A percentile compares a stretch with the other conserved stretches of the same genome.
These are phyloP conservation scores for Brachypterus glaber DNA, from an alignment of 2,888 invertebrate species.

Conservation along the genomic window DNA sequence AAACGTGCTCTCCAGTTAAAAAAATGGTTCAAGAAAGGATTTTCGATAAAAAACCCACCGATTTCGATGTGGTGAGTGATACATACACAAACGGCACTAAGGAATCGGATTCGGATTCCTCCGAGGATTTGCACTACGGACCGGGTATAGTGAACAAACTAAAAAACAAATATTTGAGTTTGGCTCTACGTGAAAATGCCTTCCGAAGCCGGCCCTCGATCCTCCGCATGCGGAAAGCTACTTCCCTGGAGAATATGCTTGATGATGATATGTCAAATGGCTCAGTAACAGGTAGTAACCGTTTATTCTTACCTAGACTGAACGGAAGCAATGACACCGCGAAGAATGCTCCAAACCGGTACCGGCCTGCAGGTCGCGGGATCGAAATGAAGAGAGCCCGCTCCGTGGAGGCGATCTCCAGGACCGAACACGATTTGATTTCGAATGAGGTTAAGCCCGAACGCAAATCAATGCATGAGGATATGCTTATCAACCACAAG, in stretches of 20 bases:
- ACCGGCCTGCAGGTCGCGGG: constrained; percentile 42
- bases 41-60: constrained; percentile 40
- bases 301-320: constrained; percentile 20
- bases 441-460: constrained; percentile 23
- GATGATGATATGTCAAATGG: constrained; percentile 51
- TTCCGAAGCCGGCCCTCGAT: constrained; percentile 57
- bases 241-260: constrained; percentile 75
- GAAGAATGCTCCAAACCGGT: constrained; percentile 38
- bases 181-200: constrained; percentile 63
- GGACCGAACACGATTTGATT: constrained; percentile 38
- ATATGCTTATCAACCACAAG: constrained; percentile 38
- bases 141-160: constrained; percentile 85
- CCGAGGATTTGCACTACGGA: constrained; percentile 79
- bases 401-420: constrained; percentile 74
- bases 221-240: constrained; percentile 61
- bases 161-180: constrained; percentile 75
- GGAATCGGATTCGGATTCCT: constrained; percentile 47
- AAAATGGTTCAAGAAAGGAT: constrained; percentile 45
- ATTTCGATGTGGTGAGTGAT: constrained; percentile 23
- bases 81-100: constrained; percentile 28
- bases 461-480: constrained; percentile 43
- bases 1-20: constrained; percentile 16
- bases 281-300: constrained; percentile 16
- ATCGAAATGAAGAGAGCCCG: constrained; percentile 73
- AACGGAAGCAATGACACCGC: constrained; percentile 27